Base-by-base conservation (phyloP, 2,888 invertebrate genomes). In the Drosophila quinaria region DNA sequence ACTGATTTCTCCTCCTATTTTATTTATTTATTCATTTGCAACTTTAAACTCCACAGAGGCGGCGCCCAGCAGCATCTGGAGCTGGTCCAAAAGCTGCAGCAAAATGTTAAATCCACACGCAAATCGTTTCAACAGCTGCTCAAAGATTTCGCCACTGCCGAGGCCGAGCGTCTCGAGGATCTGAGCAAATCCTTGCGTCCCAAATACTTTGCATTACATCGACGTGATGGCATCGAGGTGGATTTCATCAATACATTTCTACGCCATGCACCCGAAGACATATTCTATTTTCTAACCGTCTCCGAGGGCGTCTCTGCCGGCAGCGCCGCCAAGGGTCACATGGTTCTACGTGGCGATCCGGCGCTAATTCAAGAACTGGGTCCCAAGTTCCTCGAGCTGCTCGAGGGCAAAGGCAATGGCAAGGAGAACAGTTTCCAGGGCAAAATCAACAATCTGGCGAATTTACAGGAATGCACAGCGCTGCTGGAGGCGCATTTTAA, bases 401-500 rank as follows among this genome's bases (percentile, higher is more conserved):
- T 97, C 15, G 95, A 95, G 81, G 96, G 96, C 4, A 97, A 97
- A 93, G 97, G 97, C 9, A 96, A 95, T 33, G 95, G 95, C 47
- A 96, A 96, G 88, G 95, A 95, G 55, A 95, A 95, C 41, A 94
- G 94, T 78, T 97, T 95, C 85, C 96, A 97, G 93, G 97, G 96
- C 0, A 97, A 97, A 93, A 95, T 96, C 0, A 94, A 94, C 4
- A 95, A 96, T 84, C 91, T 96, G 80, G 92, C 93, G n/a, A 94
- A 94, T 68, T 92, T 95, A 42, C 92, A 92, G 31, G 94, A 95
- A 91, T 97, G 95, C 86, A 95, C 94, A 72, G 94, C 94, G 71
- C 81, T 95, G 59, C 91, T 96, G 49, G 93, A 94, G 74, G 93
- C 94, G 52, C 94, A 95, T 83, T 95, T 95, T 47, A 87, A 81